Evolutionary conservation across 2,888 invertebrate species (phyloP).

Genomic region (Sussaba pulchella): DNA sequence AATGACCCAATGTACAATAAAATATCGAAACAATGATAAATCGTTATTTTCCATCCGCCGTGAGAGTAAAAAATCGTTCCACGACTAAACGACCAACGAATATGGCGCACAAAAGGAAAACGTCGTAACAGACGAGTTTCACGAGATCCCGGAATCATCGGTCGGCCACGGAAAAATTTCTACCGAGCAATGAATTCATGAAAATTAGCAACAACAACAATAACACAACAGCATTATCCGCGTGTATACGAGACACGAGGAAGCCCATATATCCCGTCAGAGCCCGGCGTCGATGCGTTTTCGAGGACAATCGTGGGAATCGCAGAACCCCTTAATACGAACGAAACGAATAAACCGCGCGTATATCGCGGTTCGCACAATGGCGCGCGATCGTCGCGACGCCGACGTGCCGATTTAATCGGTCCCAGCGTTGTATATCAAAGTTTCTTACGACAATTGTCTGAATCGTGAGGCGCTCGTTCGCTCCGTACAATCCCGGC

Average conservation of each 20-base stretch:
- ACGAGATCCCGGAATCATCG: constrained; percentile 7
- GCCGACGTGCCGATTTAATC: constrained; percentile 24
- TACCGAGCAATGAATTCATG: constrained; percentile 44
- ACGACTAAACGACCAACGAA: not conserved
- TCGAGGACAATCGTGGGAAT: constrained; percentile 60
- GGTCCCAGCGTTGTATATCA: constrained; percentile 21
- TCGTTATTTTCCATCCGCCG: no score
- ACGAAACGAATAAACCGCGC: constrained; percentile 42
- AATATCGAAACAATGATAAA: no score
- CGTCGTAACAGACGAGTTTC: not conserved
- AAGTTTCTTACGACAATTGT: constrained; percentile 11
- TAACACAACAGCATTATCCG: constrained; percentile 20
- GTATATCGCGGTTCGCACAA: not conserved
- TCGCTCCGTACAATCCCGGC: constrained; percentile 35
- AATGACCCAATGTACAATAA: no score
- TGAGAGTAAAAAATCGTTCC: not conserved
- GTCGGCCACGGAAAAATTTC: constrained; percentile 45
- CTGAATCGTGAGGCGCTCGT: not conserved
- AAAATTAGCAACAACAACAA: not conserved
- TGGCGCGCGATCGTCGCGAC: not conserved
- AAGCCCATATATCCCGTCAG: constrained; percentile 49
- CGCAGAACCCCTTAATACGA: not conserved
- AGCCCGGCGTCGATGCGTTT: constrained; percentile 31
- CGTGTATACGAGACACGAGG: constrained; percentile 28
- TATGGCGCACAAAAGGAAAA: no score